Evolutionary conservation across 1,140 invertebrate genomes (phyloP), one percentile per base, ranked within the genome.

Genomic region (Drosophila sechellia): DNA sequence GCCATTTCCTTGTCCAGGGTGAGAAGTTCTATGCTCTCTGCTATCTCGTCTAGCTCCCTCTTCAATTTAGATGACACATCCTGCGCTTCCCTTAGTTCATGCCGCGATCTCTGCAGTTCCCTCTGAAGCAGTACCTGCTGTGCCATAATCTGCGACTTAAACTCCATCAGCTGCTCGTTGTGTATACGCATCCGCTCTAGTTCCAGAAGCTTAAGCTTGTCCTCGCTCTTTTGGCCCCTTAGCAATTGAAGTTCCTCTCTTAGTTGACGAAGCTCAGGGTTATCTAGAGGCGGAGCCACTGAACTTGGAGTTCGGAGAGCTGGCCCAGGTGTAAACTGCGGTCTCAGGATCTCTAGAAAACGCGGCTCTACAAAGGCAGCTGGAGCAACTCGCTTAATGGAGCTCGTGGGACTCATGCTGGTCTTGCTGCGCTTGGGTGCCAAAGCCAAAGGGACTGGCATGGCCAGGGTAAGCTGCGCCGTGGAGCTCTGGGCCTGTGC

Each of bases 1-100:
- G 98, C 98, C 98, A 99, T 99, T 94, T 99, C 98, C 92, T 99
- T 99, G 92, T 99, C 98, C 3, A 99, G 94, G 0, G 98, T 98
- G 0, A 98, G 96, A 95, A 99, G 97, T 94, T 99, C 98, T 0
- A 99, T 95, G 3, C 97, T 97, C 92, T 99, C 98, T 6, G 96
- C 94, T 3, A 98, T 93, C 90, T 99, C 98, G 2, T 96, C 95
- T 93, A 98, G 97, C 92, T 99, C 98, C 52, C 98, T 96, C 40
- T 96, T 95, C 90, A 96, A 96, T 22, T 93, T 93, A 71, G 97
- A 95, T 57, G 95, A 95, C 0, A 95, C 96, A 70, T 97, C 96
- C 57, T 96, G 94, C 0, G 96, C 95, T 77, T 98, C 98, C 61
- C 96, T 94, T 0, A 96, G 95, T 92, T 99, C 98, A 90, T 96